Evolutionary conservation across 2,888 invertebrate species (phyloP).

Genomic region (Neoaliturus tenellus): DNA sequence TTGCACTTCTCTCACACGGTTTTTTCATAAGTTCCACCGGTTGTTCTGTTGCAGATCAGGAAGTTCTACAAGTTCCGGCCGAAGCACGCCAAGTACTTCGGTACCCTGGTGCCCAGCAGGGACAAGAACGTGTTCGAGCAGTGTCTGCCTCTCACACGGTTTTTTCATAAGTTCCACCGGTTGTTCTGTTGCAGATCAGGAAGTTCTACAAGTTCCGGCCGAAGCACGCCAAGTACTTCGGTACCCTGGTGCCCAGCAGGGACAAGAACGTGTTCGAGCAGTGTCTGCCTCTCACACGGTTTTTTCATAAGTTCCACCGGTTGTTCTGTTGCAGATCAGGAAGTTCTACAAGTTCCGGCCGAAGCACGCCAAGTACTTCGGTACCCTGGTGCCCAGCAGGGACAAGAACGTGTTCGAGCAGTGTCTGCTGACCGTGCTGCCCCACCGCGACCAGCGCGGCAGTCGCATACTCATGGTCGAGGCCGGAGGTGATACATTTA

Average conservation of each 20-base stretch:
- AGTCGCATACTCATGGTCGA: slow-evolving; percentile 86
- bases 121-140: slow-evolving; percentile 87
- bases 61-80: slow-evolving; percentile 88
- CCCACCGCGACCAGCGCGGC: slow-evolving; percentile 87
- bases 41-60: slow-evolving; percentile 80
- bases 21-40: too few relatives aligned
- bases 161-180: too few relatives aligned
- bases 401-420: slow-evolving; percentile 87
- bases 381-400: slow-evolving; percentile 81
- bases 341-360: slow-evolving; percentile 88
- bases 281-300: too few relatives aligned
- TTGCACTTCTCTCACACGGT: too few relatives aligned
- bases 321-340: slow-evolving; percentile 80
- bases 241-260: slow-evolving; percentile 81
- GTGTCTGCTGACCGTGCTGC: slow-evolving; percentile 86
- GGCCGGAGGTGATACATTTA: slow-evolving; percentile 89
- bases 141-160: too few relatives aligned
- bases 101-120: slow-evolving; percentile 81
- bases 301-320: too few relatives aligned
- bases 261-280: slow-evolving; percentile 87
- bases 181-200: slow-evolving; percentile 80
- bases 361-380: slow-evolving; percentile 85
- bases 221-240: slow-evolving; percentile 85
- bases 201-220: slow-evolving; percentile 88
- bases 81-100: slow-evolving; percentile 85